Percentiles rank a stretch among this genome's conserved stretches.
Evolutionary conservation across 2,888 invertebrate genomes (phyloP).

Genomic region (Drosophila parthenogenetica): DNA sequence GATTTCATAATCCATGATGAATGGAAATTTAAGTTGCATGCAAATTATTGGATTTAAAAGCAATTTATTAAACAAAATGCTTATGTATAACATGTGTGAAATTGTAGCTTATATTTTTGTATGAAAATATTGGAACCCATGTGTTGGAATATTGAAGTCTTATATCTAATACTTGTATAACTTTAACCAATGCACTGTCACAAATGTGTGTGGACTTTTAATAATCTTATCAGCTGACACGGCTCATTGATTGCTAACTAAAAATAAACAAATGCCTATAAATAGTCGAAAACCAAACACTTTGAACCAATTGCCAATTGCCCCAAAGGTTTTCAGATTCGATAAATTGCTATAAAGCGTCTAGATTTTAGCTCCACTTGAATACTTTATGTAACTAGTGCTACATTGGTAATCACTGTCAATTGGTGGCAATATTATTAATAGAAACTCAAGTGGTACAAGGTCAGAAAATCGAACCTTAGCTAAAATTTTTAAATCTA

Average conservation of each 20-base stretch:
- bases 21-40: slow-evolving; percentile 72
- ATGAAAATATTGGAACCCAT: slow-evolving; percentile 3
- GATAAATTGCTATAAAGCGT: slow-evolving; percentile 10
- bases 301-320: slow-evolving; percentile 2
- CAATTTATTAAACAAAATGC: slow-evolving; percentile 53
- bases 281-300: slow-evolving; percentile 54
- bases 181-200: slow-evolving; percentile 27
- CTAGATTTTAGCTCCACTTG: slow-evolving; percentile 7
- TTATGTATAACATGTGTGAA: neutral
- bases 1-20: slow-evolving; percentile 50
- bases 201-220: slow-evolving; percentile 37
- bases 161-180: slow-evolving; percentile 41
- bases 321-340: slow-evolving; percentile 2
- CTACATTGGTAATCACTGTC: slow-evolving; percentile 1
- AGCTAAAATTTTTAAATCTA: neutral
- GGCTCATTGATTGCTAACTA: slow-evolving; percentile 65
- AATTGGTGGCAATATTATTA: neutral
- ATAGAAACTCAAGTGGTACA: slow-evolving; percentile 5
- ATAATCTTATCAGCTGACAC: slow-evolving; percentile 64
- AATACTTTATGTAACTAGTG: slow-evolving; percentile 18
- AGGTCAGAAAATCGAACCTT: neutral
- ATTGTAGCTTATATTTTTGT: slow-evolving; percentile 15
- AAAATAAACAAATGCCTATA: slow-evolving; percentile 69
- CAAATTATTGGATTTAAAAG: slow-evolving; percentile 73
- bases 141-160: slow-evolving; percentile 8